Conservation (phyloP, 2,797 vertebrate genomes). For the Cynopterus sphinx region DNA sequence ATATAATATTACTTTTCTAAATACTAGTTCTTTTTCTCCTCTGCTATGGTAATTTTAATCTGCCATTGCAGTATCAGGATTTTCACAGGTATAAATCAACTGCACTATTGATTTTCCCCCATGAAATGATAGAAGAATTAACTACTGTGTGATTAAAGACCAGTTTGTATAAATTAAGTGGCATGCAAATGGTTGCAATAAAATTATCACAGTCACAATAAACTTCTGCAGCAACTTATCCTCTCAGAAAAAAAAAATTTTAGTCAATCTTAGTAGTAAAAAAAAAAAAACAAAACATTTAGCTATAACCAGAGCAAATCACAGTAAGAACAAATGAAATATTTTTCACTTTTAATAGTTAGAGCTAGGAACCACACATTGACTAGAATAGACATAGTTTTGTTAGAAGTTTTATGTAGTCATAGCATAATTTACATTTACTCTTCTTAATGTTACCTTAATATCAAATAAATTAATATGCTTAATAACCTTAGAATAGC, state of each 20-base stretch:
- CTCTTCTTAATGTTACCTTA: not conserved
- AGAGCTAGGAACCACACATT: not conserved
- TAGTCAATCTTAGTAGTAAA: not conserved
- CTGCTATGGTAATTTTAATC: slow-evolving; percentile 11
- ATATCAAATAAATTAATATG: not conserved
- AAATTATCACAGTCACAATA: slow-evolving; percentile 40
- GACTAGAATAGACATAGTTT: not conserved
- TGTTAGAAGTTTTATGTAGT: not conserved
- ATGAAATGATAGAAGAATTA: slow-evolving; percentile 24
- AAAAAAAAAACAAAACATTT: not conserved
- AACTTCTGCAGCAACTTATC: not conserved
- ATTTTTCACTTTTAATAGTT: not conserved
- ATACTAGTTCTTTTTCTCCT: not conserved
- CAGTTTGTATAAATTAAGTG: slow-evolving; percentile 52
- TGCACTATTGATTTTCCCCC: not conserved
- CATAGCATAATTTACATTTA: not conserved
- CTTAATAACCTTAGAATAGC: not conserved
- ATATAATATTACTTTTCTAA: slow-evolving; percentile 1
- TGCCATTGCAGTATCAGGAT: not conserved
- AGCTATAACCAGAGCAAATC: not conserved
- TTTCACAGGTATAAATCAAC: slow-evolving; percentile 49
- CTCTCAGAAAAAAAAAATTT: slow-evolving; percentile 16
- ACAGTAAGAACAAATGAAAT: not conserved
- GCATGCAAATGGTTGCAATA: not conserved
- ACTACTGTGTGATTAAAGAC: slow-evolving; percentile 46